Percentiles rank a stretch among this genome's conserved stretches.
Evolutionary conservation across 2,888 invertebrate genomes (phyloP).

Genomic region (Drosophila sordidapex): DNA sequence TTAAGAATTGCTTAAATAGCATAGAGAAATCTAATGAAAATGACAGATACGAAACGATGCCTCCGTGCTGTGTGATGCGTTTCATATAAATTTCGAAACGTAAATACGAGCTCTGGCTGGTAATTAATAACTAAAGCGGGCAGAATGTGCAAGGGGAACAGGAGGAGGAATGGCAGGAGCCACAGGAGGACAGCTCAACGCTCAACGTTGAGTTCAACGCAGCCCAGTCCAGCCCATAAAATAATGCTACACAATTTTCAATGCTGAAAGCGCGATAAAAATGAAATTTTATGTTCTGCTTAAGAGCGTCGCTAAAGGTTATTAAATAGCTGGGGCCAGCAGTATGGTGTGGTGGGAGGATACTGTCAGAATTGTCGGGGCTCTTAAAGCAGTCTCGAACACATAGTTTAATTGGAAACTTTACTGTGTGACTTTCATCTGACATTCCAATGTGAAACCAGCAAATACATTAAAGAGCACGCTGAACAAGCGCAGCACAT

Average conservation of each 20-base stretch:
- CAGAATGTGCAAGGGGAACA: not conserved
- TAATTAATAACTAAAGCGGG: conserved; percentile 46
- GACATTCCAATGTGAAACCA: conserved; percentile 63
- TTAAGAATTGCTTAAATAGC: conserved; percentile 52
- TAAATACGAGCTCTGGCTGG: conserved; percentile 35
- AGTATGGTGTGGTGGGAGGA: no score
- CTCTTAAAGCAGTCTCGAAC: conserved; percentile 49
- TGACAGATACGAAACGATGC: conserved; percentile 21
- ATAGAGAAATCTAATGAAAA: conserved; percentile 30
- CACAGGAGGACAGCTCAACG: not conserved
- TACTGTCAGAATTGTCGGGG: not conserved
- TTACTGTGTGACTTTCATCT: conserved; percentile 67
- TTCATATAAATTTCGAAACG: conserved; percentile 43
- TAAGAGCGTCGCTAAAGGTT: conserved; percentile 57
- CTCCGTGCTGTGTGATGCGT: conserved; percentile 36
- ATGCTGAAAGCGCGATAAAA: conserved; percentile 62
- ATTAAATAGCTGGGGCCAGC: conserved; percentile 40
- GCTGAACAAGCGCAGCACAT: conserved; percentile 42
- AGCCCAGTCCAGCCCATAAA: conserved; percentile 35
- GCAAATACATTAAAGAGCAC: not conserved
- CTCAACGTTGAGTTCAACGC: conserved; percentile 18
- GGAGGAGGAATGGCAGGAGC: not conserved
- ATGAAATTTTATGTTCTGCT: conserved; percentile 70
- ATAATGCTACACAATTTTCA: conserved; percentile 59
- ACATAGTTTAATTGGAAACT: conserved; percentile 60